Evolutionary conservation across 2,797 vertebrate genomes (phyloP).

Genomic region (Molossus molossus): DNA sequence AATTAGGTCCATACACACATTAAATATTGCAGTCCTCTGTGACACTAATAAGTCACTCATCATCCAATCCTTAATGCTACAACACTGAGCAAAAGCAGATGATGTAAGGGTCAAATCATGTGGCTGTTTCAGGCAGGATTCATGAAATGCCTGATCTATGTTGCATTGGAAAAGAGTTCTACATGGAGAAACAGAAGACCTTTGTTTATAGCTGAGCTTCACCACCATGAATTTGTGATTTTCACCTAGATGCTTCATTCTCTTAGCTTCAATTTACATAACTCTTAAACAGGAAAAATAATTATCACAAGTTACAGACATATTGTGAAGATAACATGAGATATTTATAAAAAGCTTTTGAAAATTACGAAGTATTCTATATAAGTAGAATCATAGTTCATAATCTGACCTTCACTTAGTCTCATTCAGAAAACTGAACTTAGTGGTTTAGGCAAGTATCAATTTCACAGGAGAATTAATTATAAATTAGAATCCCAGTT

Average conservation of each 20-base stretch:
- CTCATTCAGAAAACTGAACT: background rate
- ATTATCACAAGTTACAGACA: background rate
- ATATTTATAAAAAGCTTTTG: background rate
- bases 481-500: background rate
- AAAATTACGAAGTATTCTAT: conserved; percentile 34
- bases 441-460: background rate
- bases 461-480: background rate
- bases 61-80: background rate
- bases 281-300: background rate
- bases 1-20: conserved; percentile 8
- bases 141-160: background rate
- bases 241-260: conserved; percentile 18
- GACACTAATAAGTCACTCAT: conserved; percentile 43
- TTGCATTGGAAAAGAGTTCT: background rate
- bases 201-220: background rate
- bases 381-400: background rate
- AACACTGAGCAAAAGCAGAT: conserved; percentile 26
- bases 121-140: conserved; percentile 21
- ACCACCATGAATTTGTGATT: background rate
- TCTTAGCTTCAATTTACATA: conserved; percentile 22
- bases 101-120: conserved; percentile 17
- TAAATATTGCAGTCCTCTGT: background rate
- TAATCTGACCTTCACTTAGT: background rate
- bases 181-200: background rate
- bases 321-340: background rate